Percentiles rank a stretch among this genome's conserved stretches.
Evolutionary conservation across 2,888 invertebrate species (phyloP).

Genomic region (Clepsis dumicolana): DNA sequence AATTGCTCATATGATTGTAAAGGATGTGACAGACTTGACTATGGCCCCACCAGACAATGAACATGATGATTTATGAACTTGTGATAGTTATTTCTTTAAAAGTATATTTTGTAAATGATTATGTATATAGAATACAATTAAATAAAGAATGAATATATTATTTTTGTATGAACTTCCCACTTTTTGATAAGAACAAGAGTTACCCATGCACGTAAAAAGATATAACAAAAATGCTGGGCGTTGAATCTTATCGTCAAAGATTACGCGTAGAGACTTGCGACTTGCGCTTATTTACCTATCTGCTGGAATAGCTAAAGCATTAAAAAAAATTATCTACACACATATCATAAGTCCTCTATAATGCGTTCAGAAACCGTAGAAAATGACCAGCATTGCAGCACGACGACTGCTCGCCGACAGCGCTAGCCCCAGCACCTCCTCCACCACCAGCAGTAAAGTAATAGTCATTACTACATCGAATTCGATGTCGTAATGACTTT

Average conservation of each 20-base stretch:
- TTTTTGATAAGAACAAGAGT: background rate
- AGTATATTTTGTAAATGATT: constrained; percentile 71
- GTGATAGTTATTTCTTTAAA: constrained; percentile 56
- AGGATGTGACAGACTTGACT: constrained; percentile 96
- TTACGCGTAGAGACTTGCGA: background rate
- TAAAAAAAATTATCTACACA: no score
- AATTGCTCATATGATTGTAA: constrained; percentile 98
- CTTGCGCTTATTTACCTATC: background rate
- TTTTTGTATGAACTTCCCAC: background rate
- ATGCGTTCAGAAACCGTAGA: no score
- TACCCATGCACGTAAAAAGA: background rate
- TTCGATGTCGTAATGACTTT: no score
- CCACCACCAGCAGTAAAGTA: no score
- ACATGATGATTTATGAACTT: constrained; percentile 64
- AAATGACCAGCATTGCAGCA: no score
- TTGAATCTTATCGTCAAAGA: constrained; percentile 5
- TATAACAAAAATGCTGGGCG: background rate
- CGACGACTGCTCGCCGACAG: no score
- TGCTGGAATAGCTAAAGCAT: background rate
- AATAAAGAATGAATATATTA: constrained; percentile 36
- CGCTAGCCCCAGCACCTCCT: no score
- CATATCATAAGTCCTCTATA: no score
- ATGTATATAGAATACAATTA: constrained; percentile 42
- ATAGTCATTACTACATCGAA: no score
- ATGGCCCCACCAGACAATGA: constrained; percentile 86